These are phyloP conservation scores for Machimus rusticus DNA, from an alignment of 2,888 invertebrate species.

Conservation along the genomic window DNA sequence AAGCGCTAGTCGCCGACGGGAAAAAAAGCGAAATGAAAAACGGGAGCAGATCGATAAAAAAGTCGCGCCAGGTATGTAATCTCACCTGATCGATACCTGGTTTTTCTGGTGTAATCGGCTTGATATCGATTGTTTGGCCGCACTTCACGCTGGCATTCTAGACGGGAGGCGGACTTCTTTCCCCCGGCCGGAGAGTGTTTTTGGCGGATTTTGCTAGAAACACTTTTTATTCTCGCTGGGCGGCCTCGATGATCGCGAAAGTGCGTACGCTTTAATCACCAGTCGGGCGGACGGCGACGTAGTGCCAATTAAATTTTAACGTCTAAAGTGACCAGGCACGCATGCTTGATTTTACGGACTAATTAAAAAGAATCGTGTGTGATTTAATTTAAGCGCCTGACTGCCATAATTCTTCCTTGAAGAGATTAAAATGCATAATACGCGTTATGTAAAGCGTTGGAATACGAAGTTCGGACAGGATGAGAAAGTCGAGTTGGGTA, in stretches of 20 bases:
- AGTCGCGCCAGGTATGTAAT: neutral
- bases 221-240: neutral
- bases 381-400: neutral
- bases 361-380: neutral
- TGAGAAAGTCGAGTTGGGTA: neutral
- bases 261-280: neutral
- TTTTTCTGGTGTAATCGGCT: neutral
- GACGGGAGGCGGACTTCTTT: neutral
- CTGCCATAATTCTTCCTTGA: neutral
- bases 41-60: conserved; percentile 11
- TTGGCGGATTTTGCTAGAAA: neutral
- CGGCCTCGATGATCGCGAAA: neutral
- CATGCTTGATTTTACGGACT: neutral
- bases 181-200: neutral
- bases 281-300: neutral
- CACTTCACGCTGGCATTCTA: neutral
- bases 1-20: neutral
- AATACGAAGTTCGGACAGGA: neutral
- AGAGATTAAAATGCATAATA: neutral
- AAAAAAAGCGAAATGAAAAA: conserved; percentile 5
- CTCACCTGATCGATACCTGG: neutral
- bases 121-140: neutral
- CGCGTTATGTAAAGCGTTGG: neutral
- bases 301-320: neutral
- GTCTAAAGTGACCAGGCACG: neutral